Conservation (phyloP, 1,140 invertebrate species). For the Drosophila tani region DNA sequence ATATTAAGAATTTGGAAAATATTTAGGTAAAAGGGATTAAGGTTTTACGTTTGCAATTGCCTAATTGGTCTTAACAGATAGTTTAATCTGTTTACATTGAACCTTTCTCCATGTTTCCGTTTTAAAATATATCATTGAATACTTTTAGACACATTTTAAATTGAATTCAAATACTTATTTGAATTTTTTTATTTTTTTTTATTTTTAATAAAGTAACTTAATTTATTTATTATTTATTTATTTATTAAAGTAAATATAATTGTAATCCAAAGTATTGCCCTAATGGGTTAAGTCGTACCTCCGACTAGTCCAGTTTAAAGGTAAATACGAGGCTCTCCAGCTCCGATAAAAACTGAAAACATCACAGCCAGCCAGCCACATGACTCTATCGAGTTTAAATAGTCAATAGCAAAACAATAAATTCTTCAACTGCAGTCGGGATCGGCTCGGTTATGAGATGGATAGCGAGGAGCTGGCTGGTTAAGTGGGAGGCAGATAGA, state of each 20-base stretch:
- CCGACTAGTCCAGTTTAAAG: conserved; percentile 61
- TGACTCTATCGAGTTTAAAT: conserved; percentile 68
- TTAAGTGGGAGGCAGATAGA: conserved; percentile 8
- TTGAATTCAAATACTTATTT: not conserved
- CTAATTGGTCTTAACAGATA: too few relatives aligned
- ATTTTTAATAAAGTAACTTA: too few relatives aligned
- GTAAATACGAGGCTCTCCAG: conserved; percentile 44
- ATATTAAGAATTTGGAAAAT: not conserved
- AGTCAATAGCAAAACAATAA: conserved; percentile 78
- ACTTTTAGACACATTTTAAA: not conserved
- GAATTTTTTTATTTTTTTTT: too few relatives aligned
- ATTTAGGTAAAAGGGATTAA: not conserved
- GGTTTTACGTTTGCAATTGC: too few relatives aligned
- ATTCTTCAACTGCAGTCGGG: conserved; percentile 61
- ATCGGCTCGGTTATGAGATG: conserved; percentile 36
- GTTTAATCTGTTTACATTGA: too few relatives aligned
- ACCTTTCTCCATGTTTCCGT: too few relatives aligned
- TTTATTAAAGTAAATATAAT: not conserved
- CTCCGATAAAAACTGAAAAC: conserved; percentile 40
- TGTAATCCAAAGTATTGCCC: not conserved
- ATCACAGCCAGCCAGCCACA: conserved; percentile 8
- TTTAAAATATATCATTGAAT: not conserved
- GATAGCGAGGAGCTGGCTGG: conserved; percentile 6
- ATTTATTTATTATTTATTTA: too few relatives aligned
- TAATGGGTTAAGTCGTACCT: conserved; percentile 20